A percentile compares a stretch with the other conserved stretches of the same genome.
Evolutionary conservation across 1,140 invertebrate species (phyloP).

Genomic region (Spodoptera litura): DNA sequence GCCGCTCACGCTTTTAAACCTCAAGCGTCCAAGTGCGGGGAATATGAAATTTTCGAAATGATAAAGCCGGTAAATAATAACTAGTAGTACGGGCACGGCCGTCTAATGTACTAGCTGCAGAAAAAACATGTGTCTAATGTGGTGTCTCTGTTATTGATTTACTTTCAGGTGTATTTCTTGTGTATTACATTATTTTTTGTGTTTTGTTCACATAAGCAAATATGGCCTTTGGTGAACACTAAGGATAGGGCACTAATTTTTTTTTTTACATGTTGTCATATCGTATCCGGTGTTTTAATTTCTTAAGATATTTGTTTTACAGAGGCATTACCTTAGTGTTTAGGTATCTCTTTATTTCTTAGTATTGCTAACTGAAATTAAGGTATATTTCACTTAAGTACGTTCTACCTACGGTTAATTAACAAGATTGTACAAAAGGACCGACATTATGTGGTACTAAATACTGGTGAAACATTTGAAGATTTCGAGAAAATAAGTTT

Average conservation of each 20-base stretch:
- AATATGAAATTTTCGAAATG: slow-evolving; percentile 86
- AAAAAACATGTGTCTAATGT: slow-evolving; percentile 51
- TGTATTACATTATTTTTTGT: background rate
- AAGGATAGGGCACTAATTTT: too few species aligned
- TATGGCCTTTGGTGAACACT: too few species aligned
- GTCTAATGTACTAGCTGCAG: slow-evolving; percentile 74
- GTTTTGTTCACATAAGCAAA: too few species aligned
- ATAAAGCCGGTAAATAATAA: slow-evolving; percentile 86
- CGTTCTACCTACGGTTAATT: background rate
- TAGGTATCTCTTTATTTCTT: too few species aligned
- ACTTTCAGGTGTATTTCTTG: too few species aligned
- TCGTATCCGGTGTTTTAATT: too few species aligned
- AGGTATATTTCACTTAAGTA: background rate
- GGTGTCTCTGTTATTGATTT: slow-evolving; percentile 17
- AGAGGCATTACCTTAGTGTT: too few species aligned
- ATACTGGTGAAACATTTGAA: background rate
- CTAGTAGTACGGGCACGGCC: slow-evolving; percentile 82
- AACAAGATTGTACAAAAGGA: background rate
- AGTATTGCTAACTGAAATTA: too few species aligned
- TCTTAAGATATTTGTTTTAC: too few species aligned
- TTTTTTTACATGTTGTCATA: too few species aligned
- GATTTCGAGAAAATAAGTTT: background rate
- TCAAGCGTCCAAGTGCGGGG: slow-evolving; percentile 85
- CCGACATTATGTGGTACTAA: background rate
- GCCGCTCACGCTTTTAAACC: slow-evolving; percentile 84